Base-by-base conservation (phyloP, 2,888 invertebrate species). In the Achlya flavicornis region DNA sequence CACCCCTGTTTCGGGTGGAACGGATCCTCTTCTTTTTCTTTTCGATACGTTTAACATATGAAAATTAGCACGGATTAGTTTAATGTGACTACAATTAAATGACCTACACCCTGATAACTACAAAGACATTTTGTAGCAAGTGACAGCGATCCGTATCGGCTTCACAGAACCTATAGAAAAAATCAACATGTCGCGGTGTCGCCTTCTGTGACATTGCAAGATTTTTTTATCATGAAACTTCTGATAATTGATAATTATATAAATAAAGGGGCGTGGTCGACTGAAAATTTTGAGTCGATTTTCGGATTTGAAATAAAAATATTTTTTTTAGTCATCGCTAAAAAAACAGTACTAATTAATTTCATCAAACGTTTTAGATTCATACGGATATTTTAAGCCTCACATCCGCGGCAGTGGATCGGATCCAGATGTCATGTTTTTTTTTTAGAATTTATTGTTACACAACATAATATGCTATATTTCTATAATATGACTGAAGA, bases 121-220 rank as follows among this genome's bases (percentile, higher is more conserved):
- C 91, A 93, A 93, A 93, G 92, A 92, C 92, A 93, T 93, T 92
- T 93, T 92, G 90, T 90, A 89, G 89, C 86, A 91, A 53, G 90
- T 93, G 93, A 93, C 93, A 93, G 93, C 91, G 85, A 91, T 89
- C 90, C 90, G 89, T 92, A 93, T 93, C 93, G 93, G 93, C 93
- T 93, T 91, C 93, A 91, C 91, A 91, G 91, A 91, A 92, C 92
- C 90, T 91, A 89, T 85, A 89, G 88, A 91, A 93, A 92, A 93
- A 93, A 93, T 92, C 93, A 93, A 93, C 93, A 93, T 93, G 93
- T 93, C 93, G 91, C 88, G 93, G 93, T 93, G 93, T 93, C 93
- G 91, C 88, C 92, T 86, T 81, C 85, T 87, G 85, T 87, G 87
- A 84, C 88, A 86, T 83, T 82, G 87, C 7, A 46, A 46, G 46